Base-by-base conservation (phyloP, 2,888 invertebrate genomes). In the Dendrolimus houi region DNA sequence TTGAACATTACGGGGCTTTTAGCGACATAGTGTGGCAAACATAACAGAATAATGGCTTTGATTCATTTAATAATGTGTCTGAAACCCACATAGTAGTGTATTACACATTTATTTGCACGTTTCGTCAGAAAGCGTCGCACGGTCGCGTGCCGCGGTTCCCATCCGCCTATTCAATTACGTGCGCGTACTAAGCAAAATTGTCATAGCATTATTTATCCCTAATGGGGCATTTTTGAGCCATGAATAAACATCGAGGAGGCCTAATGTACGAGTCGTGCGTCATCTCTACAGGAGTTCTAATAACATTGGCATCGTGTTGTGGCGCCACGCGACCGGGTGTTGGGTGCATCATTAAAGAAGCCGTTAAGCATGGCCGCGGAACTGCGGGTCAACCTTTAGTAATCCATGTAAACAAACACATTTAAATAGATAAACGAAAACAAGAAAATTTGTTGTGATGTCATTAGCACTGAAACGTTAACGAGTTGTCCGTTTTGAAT, bases 161-260 rank as follows among this genome's bases (percentile, higher is more conserved):
- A 79, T 74, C 79, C 84, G 85, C 86, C 87, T 83, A 85, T 89
- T 89, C 87, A 89, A 90, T 89, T 88, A 88, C 73, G 72, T 61
- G 57, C 71, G 67, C 74, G 68, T 75, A 74, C 74, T 75, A 77
- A 81, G 77, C 84, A 71, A 83, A 81, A 86, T 83, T 85, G 87
- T 84, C 85, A 79, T 72, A 72, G 81, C 77, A 74, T 80, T 81
- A 76, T 77, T 80, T 81, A 76, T 77, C 83, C 83, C 77, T 88
- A 87, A 88, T 87, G 86, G 83, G 75, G 74, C 74, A 77, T 77
- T 83, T 82, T 78, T 84, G 79, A 81, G 80, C 82, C 77, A 70
- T 77, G 79, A 78, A 81, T 82, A 84, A 85, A 87, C 81, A 84
- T 70, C 72, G 71, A 71, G 77, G 72, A 75, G 47, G 58, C 74